Percentiles rank a stretch among this genome's conserved stretches.
Conservation (phyloP, 1,140 invertebrate species). For the Philopotamus ludificatus region DNA sequence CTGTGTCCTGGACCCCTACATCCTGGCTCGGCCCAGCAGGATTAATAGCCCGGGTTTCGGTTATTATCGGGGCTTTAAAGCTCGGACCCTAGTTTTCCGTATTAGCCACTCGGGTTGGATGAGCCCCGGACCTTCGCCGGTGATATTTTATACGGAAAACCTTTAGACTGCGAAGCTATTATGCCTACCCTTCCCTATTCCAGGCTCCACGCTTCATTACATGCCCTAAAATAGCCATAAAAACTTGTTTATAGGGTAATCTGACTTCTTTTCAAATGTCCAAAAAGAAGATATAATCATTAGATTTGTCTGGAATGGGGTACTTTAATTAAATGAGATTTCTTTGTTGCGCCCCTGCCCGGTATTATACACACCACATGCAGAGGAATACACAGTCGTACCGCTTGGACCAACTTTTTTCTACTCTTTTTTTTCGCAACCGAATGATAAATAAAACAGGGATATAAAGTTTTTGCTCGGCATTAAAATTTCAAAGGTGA, state of each 20-base stretch:
- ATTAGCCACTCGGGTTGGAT: neutral
- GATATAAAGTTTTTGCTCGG: conserved; percentile 21
- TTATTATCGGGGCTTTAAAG: conserved; percentile 25
- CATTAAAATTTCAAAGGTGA: conserved; percentile 30
- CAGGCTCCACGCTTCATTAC: neutral
- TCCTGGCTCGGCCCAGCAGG: neutral
- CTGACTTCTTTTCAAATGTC: neutral
- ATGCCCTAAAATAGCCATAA: conserved; percentile 7
- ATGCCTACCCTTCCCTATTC: conserved; percentile 5
- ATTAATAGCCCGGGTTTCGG: conserved; percentile 14
- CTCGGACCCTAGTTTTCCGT: neutral
- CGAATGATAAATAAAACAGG: conserved; percentile 28
- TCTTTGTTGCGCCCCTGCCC: neutral
- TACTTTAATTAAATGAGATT: neutral
- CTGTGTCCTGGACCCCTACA: neutral
- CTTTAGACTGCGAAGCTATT: neutral
- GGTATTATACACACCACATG: no score
- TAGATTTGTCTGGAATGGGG: neutral
- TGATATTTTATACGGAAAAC: conserved; percentile 23
- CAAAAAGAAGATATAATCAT: neutral
- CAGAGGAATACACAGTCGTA: no score
- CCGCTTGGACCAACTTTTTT: neutral
- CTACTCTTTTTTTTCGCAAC: conserved; percentile 12
- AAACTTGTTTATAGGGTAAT: neutral
- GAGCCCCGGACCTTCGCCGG: neutral